Evolutionary conservation across 2,797 vertebrate genomes (phyloP).

Genomic region (Dendrocincla fuliginosa): DNA sequence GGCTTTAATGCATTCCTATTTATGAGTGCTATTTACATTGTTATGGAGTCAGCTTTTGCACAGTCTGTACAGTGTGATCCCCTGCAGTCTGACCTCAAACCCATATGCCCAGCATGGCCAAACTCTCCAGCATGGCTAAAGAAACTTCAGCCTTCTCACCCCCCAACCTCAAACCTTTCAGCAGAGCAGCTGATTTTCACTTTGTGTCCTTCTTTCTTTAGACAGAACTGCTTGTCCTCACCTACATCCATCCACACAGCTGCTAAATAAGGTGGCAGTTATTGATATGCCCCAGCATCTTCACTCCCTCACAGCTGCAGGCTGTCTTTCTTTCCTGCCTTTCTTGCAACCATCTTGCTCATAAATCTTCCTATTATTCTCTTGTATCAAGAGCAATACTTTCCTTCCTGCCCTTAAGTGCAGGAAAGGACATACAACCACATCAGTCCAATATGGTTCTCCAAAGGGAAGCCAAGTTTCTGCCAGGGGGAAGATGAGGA

Average conservation of each 20-base stretch:
- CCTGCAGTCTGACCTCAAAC: background rate
- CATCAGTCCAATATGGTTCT: background rate
- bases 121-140: background rate
- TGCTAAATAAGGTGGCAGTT: background rate
- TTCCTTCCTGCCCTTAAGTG: background rate
- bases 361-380: background rate
- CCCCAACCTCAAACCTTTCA: background rate
- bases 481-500: background rate
- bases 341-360: background rate
- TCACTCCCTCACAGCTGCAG: background rate
- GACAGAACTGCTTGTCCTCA: background rate
- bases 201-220: background rate
- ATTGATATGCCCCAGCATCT: background rate
- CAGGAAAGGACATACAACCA: background rate
- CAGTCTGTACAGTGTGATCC: background rate
- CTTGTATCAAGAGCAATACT: background rate
- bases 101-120: too few relatives aligned
- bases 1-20: background rate
- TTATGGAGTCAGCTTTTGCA: background rate
- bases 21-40: background rate
- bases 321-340: background rate
- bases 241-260: background rate
- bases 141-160: background rate
- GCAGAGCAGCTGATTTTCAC: background rate
- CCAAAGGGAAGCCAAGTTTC: background rate